Conservation (phyloP, 1,140 invertebrate genomes). For the Paraescarpia echinospica region DNA sequence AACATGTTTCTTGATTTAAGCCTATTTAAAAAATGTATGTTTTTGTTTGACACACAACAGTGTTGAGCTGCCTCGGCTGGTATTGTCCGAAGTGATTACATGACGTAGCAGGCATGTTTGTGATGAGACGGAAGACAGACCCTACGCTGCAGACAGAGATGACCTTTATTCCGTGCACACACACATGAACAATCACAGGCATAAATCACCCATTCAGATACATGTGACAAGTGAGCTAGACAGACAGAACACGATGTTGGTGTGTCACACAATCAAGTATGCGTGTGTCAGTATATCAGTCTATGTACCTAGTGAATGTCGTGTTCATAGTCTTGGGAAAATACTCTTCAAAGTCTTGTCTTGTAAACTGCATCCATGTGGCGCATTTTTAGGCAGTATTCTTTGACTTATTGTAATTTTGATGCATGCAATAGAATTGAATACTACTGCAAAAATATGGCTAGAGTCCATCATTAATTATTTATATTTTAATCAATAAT, state of each 20-base stretch:
- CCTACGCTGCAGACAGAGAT: neutral
- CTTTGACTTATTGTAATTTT: no score
- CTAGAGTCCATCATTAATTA: no score
- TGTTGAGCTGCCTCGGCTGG: neutral
- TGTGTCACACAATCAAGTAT: neutral
- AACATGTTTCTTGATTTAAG: no score
- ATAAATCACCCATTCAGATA: neutral
- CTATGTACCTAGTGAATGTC: neutral
- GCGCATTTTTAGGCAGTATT: no score
- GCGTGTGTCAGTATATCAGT: neutral
- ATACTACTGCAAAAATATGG: no score
- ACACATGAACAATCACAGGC: neutral
- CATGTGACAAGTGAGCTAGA: neutral
- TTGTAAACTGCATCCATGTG: no score
- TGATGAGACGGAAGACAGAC: neutral
- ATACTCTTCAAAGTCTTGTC: no score
- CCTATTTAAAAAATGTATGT: no score
- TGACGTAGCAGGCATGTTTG: neutral
- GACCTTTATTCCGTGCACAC: neutral
- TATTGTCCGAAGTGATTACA: neutral
- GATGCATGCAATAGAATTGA: no score
- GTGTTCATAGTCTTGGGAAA: no score
- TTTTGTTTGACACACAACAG: neutral
- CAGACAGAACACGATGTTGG: neutral
- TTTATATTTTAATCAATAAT: no score